Percentiles rank a stretch among this genome's conserved stretches.
phyloP scores from a whole-genome alignment of 2,888 invertebrate genomes.

The Oconnorella tubifera region DNA sequence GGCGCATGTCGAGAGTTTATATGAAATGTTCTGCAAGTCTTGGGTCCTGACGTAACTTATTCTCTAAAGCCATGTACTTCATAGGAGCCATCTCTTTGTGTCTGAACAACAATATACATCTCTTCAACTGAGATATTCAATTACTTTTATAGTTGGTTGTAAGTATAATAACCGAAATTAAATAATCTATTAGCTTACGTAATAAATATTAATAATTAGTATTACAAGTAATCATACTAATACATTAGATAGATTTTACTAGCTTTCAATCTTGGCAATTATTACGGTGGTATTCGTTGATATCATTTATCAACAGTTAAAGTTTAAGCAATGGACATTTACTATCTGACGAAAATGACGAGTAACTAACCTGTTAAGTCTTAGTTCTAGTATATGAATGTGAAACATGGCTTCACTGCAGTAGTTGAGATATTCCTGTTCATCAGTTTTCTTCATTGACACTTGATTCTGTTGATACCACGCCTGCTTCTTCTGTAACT shows the following conservation, averaged over 20 bases:
- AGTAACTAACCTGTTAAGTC: slow-evolving; percentile 53
- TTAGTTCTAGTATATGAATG: slow-evolving; percentile 55
- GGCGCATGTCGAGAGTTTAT: too few relatives aligned
- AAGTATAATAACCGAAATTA: too few relatives aligned
- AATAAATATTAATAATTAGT: too few relatives aligned
- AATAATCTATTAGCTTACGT: too few relatives aligned
- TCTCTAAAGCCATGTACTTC: slow-evolving; percentile 52
- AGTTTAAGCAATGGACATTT: too few relatives aligned
- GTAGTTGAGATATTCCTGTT: slow-evolving; percentile 56
- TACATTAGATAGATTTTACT: too few relatives aligned
- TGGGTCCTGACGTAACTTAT: slow-evolving; percentile 29
- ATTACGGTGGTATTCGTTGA: too few relatives aligned
- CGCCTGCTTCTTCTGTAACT: slow-evolving; percentile 56
- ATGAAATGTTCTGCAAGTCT: slow-evolving; percentile 32
- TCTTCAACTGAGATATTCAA: background rate
- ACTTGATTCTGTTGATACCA: slow-evolving; percentile 58
- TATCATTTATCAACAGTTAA: too few relatives aligned
- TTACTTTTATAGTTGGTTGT: too few relatives aligned
- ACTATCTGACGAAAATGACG: too few relatives aligned
- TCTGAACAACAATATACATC: slow-evolving; percentile 35
- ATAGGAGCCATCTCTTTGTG: slow-evolving; percentile 56
- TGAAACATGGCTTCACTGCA: slow-evolving; percentile 56
- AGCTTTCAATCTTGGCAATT: too few relatives aligned
- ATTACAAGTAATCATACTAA: too few relatives aligned
- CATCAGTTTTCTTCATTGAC: slow-evolving; percentile 56